phyloP scores from a whole-genome alignment of 2,888 invertebrate species.

The Stenolophus ochropezus region DNA sequence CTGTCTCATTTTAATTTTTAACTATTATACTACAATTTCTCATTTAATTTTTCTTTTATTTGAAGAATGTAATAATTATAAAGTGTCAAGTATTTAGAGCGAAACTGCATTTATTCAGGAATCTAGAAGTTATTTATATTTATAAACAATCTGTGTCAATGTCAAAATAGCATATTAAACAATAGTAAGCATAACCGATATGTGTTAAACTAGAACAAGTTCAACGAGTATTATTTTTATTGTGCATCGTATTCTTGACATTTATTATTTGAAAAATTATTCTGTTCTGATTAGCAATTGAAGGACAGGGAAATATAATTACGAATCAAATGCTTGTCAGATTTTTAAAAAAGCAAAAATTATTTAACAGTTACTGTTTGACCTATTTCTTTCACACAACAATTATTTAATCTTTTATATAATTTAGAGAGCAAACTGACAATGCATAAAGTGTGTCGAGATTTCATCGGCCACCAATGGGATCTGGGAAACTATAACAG shows the following conservation, averaged over 20 bases:
- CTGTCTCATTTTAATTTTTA: neutral
- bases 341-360: no score
- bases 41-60: neutral
- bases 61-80: neutral
- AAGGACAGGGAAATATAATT: neutral
- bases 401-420: no score
- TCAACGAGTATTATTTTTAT: slow-evolving; percentile 37
- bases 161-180: slow-evolving; percentile 30
- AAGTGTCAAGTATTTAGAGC: neutral
- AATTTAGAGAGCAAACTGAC: no score
- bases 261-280: neutral
- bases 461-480: no score
- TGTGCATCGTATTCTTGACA: slow-evolving; percentile 11
- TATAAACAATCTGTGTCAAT: slow-evolving; percentile 10
- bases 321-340: no score
- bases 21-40: neutral
- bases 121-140: slow-evolving; percentile 23
- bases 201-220: slow-evolving; percentile 18
- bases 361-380: no score
- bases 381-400: no score
- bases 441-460: no score
- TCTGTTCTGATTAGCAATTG: neutral
- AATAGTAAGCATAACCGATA: slow-evolving; percentile 12
- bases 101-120: slow-evolving; percentile 9
- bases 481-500: no score